Base-by-base conservation (phyloP, 2,797 vertebrate species). In the Sebastes iracundus region DNA sequence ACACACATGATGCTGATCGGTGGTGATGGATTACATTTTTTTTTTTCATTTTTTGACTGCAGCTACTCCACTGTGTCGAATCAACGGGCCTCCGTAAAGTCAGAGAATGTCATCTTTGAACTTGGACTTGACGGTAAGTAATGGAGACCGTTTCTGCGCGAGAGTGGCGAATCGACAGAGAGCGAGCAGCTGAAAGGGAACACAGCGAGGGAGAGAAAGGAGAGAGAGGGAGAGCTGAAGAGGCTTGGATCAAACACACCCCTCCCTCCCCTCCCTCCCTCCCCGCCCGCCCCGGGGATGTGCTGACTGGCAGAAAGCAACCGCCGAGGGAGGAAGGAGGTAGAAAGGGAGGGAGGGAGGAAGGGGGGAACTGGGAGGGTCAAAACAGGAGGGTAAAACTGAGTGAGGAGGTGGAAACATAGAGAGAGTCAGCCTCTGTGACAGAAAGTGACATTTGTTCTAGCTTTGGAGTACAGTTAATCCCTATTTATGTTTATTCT, bases 301-400 rank as follows among this genome's bases (percentile, higher is more conserved):
- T 93, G 93, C 93, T 95, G 94, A 95, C 94, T 93, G 92, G 90
- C 92, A 91, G 85, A 93, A 95, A 90, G 78, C 63, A 25, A 86
- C 84, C 74, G 77, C 78, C 72, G 13, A 80, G 89, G 87, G 85
- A 89, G 79, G 83, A 83, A 86, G 71, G 78, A 53, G 65, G 83
- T 65, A 81, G 86, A 66, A 65, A 56, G 67, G 33, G 55, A 77
- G 49, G 32, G 4, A 60, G 42, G 62, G 18, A 52, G 53, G 35
- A 38, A 38, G 35, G 35, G 67, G 63, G 65, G 66, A 53, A 38
- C 30, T 56, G 79, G 90, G 81, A 84, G 89, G 86, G 83, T 86
- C 80, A 72, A 42, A 85, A 56, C 71, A 77, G 75, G 75, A 75
- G 77, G 72, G 66, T 64, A 30, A 64, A 75, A 66, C 42, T n/a